phyloP scores from a whole-genome alignment of 2,113 vertebrate species.

The Sphyrna mokarran region DNA sequence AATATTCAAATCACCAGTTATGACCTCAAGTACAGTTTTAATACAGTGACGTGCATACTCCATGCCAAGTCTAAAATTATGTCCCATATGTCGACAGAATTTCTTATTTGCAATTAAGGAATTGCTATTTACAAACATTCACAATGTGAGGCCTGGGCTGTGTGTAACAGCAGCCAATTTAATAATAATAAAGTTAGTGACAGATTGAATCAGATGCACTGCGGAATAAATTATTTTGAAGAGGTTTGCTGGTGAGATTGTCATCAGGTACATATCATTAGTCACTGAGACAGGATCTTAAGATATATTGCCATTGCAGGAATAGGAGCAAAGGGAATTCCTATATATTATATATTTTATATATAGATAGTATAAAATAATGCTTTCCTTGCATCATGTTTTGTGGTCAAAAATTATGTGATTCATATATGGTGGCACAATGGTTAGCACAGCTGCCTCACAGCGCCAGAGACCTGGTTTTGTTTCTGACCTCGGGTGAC shows the following conservation, averaged over 20 bases:
- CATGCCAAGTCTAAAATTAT: neutral
- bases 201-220: neutral
- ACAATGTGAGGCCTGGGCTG: conserved; percentile 10
- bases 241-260: neutral
- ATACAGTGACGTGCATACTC: neutral
- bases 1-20: neutral
- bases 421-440: neutral
- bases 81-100: neutral
- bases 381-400: neutral
- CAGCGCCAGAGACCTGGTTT: too few relatives aligned
- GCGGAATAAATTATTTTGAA: neutral
- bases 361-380: neutral
- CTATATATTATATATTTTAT: neutral
- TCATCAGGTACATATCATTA: neutral
- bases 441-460: too few relatives aligned
- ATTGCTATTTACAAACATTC: conserved; percentile 7
- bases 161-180: neutral
- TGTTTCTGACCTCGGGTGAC: too few relatives aligned
- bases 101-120: neutral
- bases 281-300: neutral
- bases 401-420: neutral
- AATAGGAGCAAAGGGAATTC: neutral
- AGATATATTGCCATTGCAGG: neutral
- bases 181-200: neutral
- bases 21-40: neutral